Base-by-base conservation (phyloP, 2,797 vertebrate genomes). In the Petrocephalus sullivani region DNA sequence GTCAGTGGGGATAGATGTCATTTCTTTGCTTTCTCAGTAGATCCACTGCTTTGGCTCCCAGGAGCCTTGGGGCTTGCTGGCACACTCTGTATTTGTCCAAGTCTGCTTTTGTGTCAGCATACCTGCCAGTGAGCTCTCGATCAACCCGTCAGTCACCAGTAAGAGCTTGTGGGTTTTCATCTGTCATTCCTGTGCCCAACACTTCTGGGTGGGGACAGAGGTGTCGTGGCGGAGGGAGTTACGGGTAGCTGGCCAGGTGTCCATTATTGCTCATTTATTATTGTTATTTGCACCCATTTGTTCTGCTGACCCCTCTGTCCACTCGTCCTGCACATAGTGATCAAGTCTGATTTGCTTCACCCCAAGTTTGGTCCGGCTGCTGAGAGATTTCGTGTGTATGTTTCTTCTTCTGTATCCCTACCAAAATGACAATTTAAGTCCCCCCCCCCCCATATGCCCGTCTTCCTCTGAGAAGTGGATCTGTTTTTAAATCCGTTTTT, bases 401-500 rank as follows among this genome's bases (percentile, higher is more conserved):
- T 10, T 78, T 78, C 41, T 49, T 41, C 46, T 49, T 49, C 71
- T 37, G 46, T 49, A 78, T 78, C 41, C 71, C 71, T 78, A 37
- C 71, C 71, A 78, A 78, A 46, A 78, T 78, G 71, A 78, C 71
- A 78, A 46, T 46, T 78, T 78, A 78, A 78, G 41, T 9, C 0
- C 16, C 5, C 14, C 33, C 14, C 33, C 4, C 28, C 12, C 28
- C 71, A 78, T 78, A n/a, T 81, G 75, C 75, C 75, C 2, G 75
- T 81, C 75, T 81, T 81, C 41, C 41, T 81, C 75, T 81, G 75
- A 41, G 41, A 81, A 81, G 75, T 81, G 75, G 75, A 81, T 81
- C 75, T 49, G 75, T 81, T 81, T 81, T 81, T 81, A 81, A 81
- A 81, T 81, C 75, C 75, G 6, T 81, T 81, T 49, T 81, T n/a